Evolutionary conservation across 2,888 invertebrate genomes (phyloP).

Genomic region (Acleris emargana): DNA sequence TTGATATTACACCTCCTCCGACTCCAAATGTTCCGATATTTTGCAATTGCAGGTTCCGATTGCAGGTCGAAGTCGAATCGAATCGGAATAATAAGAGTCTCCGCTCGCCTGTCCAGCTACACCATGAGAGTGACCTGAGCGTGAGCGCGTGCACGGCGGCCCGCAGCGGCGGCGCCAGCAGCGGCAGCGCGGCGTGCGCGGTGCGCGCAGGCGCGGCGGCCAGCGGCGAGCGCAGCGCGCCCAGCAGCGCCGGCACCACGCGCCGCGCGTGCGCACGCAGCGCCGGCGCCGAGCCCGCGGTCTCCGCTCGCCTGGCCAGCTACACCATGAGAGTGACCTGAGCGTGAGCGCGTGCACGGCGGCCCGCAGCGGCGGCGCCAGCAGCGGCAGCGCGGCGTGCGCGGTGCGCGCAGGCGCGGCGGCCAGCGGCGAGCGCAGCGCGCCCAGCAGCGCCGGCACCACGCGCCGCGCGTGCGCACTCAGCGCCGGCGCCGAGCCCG

Average conservation of each 20-base stretch:
- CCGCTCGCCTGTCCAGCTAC: conserved; percentile 46
- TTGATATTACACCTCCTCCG: no score
- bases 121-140: conserved; percentile 74
- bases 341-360: conserved; percentile 89
- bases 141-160: conserved; percentile 88
- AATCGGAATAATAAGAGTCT: no score
- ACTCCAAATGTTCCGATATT: no score
- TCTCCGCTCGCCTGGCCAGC: conserved; percentile 50
- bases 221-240: conserved; percentile 89
- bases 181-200: conserved; percentile 85
- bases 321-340: conserved; percentile 59
- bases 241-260: conserved; percentile 74
- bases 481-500: conserved; percentile 72
- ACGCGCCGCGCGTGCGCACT: conserved; percentile 54
- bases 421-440: conserved; percentile 90
- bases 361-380: conserved; percentile 78
- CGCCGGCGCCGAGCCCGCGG: conserved; percentile 75
- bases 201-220: conserved; percentile 86
- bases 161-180: conserved; percentile 74
- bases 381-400: conserved; percentile 83
- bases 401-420: conserved; percentile 85
- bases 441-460: conserved; percentile 78
- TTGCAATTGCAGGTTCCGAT: background rate
- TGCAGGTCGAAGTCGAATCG: no score
- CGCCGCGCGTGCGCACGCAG: conserved; percentile 54